Conservation (phyloP, 2,797 vertebrate genomes). For the Siniperca obscura region DNA sequence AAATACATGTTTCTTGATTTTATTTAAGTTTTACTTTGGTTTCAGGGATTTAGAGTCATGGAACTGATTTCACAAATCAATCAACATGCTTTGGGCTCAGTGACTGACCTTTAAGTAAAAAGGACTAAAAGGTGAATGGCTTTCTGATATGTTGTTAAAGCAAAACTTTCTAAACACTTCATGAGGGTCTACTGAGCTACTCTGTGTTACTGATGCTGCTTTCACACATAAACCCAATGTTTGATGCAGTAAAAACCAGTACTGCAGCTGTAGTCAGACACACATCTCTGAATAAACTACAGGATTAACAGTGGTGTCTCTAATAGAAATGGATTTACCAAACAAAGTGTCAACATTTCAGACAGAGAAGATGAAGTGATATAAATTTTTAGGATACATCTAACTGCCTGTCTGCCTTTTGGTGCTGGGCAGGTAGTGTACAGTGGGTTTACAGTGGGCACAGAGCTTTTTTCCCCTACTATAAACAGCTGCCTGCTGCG, state of each 20-base stretch:
- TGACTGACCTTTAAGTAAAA: neutral
- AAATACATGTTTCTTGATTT: neutral
- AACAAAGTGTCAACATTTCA: neutral
- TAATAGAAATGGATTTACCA: neutral
- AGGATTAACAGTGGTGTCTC: neutral
- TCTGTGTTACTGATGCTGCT: neutral
- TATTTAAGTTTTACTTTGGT: neutral
- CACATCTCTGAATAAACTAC: neutral
- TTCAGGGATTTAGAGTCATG: neutral
- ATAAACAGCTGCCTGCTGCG: neutral
- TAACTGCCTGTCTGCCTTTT: neutral
- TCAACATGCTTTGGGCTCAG: neutral
- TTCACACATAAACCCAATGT: neutral
- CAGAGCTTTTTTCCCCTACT: neutral
- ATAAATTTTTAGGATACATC: neutral
- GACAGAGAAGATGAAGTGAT: neutral
- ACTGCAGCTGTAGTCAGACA: neutral
- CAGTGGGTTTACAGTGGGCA: too few species aligned
- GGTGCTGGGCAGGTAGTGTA: neutral
- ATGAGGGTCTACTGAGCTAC: neutral
- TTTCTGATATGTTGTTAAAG: neutral
- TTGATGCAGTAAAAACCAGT: neutral
- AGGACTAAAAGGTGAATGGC: neutral
- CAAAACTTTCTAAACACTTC: neutral
- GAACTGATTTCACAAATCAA: neutral